Evolutionary conservation across 2,113 vertebrate genomes (phyloP).

Genomic region (Peromyscus leucopus): DNA sequence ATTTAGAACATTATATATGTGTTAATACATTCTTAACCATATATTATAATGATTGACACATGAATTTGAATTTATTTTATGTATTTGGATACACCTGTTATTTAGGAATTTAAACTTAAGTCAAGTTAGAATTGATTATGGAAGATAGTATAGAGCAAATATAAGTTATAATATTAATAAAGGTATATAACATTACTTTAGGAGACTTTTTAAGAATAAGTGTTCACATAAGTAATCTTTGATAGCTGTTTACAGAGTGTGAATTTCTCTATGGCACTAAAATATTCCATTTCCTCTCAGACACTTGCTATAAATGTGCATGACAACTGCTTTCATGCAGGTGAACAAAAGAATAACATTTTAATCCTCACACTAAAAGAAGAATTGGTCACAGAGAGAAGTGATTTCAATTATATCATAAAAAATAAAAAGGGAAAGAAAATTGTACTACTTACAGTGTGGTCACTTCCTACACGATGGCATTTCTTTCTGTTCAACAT

Average conservation of each 20-base stretch:
- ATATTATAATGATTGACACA: not conserved
- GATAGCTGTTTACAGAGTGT: not conserved
- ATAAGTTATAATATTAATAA: not conserved
- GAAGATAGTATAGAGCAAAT: not conserved
- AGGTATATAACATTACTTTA: not conserved
- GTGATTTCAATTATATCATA: constrained; percentile 64
- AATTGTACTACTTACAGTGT: constrained; percentile 52
- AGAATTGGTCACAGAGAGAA: constrained; percentile 52
- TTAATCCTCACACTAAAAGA: constrained; percentile 66
- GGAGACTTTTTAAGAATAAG: not conserved
- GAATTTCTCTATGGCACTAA: not conserved
- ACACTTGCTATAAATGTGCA: constrained; percentile 53
- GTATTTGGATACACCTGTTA: not conserved
- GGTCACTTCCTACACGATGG: constrained; percentile 32
- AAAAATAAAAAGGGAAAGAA: constrained; percentile 58
- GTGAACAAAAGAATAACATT: constrained; percentile 61
- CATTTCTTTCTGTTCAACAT: constrained; percentile 66
- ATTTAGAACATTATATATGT: not conserved
- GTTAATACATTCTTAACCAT: not conserved
- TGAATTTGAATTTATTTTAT: constrained; percentile 38
- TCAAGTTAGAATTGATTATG: not conserved
- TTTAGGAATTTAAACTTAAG: not conserved
- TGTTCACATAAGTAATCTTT: not conserved
- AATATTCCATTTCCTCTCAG: constrained; percentile 63
- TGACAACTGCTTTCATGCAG: constrained; percentile 62